A percentile compares a stretch with the other conserved stretches of the same genome.
phyloP scores from a whole-genome alignment of 2,113 vertebrate genomes.

The Oncorhynchus mykiss region DNA sequence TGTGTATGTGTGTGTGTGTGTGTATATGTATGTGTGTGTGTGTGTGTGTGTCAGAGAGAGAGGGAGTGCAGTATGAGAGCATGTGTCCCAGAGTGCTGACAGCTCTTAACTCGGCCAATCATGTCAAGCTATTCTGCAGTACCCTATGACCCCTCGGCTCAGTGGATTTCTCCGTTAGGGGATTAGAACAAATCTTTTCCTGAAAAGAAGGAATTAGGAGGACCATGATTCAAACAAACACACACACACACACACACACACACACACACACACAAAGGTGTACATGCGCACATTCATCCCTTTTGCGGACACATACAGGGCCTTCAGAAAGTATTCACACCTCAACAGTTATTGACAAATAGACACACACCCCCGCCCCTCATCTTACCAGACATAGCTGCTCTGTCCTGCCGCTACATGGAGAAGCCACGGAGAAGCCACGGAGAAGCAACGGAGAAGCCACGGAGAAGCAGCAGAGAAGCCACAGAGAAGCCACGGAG shows the following conservation, averaged over 20 bases:
- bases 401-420: too few relatives aligned
- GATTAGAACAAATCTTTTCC: conserved; percentile 70
- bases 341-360: too few relatives aligned
- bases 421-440: too few relatives aligned
- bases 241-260: neutral
- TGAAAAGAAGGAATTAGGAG: conserved; percentile 58
- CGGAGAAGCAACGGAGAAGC: too few relatives aligned
- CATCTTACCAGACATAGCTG: too few relatives aligned
- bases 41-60: conserved; percentile 20
- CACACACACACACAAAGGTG: neutral
- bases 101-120: conserved; percentile 63
- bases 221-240: conserved; percentile 26
- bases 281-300: neutral
- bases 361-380: too few relatives aligned
- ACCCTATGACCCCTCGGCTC: conserved; percentile 58
- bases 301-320: neutral
- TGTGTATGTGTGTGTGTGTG: conserved; percentile 10
- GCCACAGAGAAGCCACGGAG: too few relatives aligned
- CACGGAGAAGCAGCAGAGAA: too few relatives aligned
- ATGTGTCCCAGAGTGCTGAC: conserved; percentile 57
- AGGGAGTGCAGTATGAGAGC: conserved; percentile 47
- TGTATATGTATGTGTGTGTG: neutral
- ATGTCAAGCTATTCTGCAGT: conserved; percentile 52
- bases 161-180: conserved; percentile 57
- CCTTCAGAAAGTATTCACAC: too few relatives aligned